Evolutionary conservation across 2,888 invertebrate species (phyloP).

Genomic region (Phengaris arion): DNA sequence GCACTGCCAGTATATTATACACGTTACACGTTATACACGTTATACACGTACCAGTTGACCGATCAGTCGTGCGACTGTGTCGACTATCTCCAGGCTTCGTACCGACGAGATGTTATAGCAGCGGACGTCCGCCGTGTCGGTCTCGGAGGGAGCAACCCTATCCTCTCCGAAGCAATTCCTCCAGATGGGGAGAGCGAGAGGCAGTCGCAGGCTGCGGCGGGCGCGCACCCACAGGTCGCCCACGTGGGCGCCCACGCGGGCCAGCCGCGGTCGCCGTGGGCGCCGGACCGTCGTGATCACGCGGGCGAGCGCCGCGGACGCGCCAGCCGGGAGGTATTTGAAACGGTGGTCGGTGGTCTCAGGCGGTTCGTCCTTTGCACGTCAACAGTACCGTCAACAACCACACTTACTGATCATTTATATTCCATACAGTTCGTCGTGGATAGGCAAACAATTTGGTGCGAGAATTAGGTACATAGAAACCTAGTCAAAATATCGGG

Average conservation of each 20-base stretch:
- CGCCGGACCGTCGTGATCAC: slow-evolving; percentile 42
- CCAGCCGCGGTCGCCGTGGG: slow-evolving; percentile 39
- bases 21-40: too few relatives aligned
- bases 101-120: slow-evolving; percentile 71
- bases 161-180: slow-evolving; percentile 57
- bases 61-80: slow-evolving; percentile 1
- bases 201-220: slow-evolving; percentile 51
- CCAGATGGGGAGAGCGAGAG: slow-evolving; percentile 49
- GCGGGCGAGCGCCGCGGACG: slow-evolving; percentile 53
- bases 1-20: background rate
- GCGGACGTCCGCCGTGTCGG: slow-evolving; percentile 57
- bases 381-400: slow-evolving; percentile 19
- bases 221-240: slow-evolving; percentile 47
- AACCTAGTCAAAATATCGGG: background rate
- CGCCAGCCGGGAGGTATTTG: slow-evolving; percentile 60
- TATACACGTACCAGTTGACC: background rate
- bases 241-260: slow-evolving; percentile 36
- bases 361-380: slow-evolving; percentile 56
- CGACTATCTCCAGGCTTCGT: slow-evolving; percentile 45
- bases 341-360: slow-evolving; percentile 53
- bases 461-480: background rate
- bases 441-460: background rate
- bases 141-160: slow-evolving; percentile 60
- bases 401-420: background rate
- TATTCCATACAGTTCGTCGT: background rate